These are phyloP conservation scores for Choloepus hoffmanni DNA, from an alignment of 2,113 vertebrate genomes.

Conservation along the genomic window DNA sequence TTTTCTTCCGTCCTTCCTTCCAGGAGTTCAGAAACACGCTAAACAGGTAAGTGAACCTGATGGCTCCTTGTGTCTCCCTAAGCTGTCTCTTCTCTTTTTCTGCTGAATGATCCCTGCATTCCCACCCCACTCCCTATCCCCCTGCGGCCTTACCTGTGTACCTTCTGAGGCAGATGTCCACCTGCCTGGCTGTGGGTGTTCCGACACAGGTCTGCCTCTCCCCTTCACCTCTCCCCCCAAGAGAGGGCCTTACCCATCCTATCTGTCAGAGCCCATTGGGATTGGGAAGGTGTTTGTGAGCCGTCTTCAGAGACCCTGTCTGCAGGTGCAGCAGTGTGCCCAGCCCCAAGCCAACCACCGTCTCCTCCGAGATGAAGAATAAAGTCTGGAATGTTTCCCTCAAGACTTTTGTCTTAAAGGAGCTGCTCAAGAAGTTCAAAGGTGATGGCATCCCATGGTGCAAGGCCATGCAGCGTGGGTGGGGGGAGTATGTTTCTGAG, in stretches of 20 bases:
- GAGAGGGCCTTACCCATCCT: not conserved
- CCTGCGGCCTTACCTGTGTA: not conserved
- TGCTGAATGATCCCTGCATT: not conserved
- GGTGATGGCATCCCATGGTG: constrained; percentile 42
- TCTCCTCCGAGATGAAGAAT: constrained; percentile 82
- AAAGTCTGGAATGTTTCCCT: constrained; percentile 84
- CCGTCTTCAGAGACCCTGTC: constrained; percentile 26
- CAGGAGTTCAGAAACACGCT: constrained; percentile 79
- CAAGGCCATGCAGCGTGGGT: not conserved
- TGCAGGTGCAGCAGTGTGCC: constrained; percentile 75
- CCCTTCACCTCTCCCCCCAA: not conserved
- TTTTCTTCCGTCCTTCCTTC: constrained; percentile 49
- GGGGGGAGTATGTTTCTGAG: not conserved
- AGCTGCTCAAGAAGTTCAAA: constrained; percentile 82
- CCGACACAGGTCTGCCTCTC: not conserved
- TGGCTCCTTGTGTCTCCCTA: not conserved
- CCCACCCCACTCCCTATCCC: not conserved
- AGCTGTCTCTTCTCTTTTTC: not conserved
- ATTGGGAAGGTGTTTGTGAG: not conserved
- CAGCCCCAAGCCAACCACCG: constrained; percentile 77
- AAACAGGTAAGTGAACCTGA: constrained; percentile 72
- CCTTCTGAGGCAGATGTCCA: not conserved
- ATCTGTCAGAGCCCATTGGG: not conserved
- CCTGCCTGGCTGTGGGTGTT: not conserved
- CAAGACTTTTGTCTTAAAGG: constrained; percentile 81